A percentile compares a stretch with the other conserved stretches of the same genome.
Conservation (phyloP, 2,113 vertebrate genomes). For the Reinhardtius hippoglossoides region DNA sequence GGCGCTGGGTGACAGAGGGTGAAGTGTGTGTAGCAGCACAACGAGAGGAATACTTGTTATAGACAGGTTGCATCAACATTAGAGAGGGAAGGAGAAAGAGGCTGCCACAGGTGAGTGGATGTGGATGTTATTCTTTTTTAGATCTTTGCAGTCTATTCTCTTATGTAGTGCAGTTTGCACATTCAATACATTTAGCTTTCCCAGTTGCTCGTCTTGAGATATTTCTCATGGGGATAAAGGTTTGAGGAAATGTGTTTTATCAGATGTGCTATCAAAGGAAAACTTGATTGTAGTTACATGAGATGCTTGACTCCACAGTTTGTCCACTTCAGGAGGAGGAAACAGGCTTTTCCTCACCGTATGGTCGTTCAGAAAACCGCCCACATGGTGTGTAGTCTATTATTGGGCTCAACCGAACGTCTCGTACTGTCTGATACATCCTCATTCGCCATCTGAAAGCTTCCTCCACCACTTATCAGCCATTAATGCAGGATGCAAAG, state of each 20-base stretch:
- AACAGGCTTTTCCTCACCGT: no score
- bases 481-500: constrained; percentile 9
- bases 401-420: background rate
- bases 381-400: constrained; percentile 1
- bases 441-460: constrained; percentile 23
- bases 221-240: background rate
- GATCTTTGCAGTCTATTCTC: background rate
- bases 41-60: constrained; percentile 27
- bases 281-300: no score
- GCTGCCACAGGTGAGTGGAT: constrained; percentile 48
- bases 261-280: background rate
- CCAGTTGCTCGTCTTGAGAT: background rate
- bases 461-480: background rate
- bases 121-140: background rate
- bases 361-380: background rate
- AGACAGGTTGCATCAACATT: constrained; percentile 46
- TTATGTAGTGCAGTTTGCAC: background rate
- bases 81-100: constrained; percentile 25
- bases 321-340: no score
- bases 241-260: background rate
- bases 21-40: constrained; percentile 31
- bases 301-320: no score
- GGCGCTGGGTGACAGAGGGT: constrained; percentile 21
- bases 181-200: background rate
- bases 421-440: constrained; percentile 18